These are phyloP conservation scores for Lingula anatina DNA, from an alignment of 2,888 invertebrate species.

Conservation along the genomic window DNA sequence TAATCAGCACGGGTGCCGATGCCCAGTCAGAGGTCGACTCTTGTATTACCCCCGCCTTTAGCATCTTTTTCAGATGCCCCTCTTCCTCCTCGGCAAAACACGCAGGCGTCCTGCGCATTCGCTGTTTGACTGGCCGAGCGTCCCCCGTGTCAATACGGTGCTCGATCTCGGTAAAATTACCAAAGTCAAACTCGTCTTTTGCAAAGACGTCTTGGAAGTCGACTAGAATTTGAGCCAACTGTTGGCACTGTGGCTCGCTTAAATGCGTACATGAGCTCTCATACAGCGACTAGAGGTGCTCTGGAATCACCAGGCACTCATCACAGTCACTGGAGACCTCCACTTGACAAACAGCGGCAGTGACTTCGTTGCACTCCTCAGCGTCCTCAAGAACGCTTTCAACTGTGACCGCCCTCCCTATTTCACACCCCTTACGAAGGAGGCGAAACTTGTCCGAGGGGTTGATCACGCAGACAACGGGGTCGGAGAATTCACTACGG, in stretches of 20 bases:
- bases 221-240: background rate
- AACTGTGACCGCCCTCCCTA: no score
- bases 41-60: constrained; percentile 9
- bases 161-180: constrained; percentile 7
- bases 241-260: no score
- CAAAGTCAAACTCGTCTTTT: constrained; percentile 7
- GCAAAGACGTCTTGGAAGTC: constrained; percentile 10
- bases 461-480: no score
- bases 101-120: constrained; percentile 8
- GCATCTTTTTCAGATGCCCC: constrained; percentile 9
- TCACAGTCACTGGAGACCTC: no score
- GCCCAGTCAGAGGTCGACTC: constrained; percentile 11
- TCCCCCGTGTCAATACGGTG: constrained; percentile 9
- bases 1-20: constrained; percentile 8
- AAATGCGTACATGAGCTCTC: background rate
- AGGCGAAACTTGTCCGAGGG: no score
- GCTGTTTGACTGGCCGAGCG: constrained; percentile 5
- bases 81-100: constrained; percentile 13
- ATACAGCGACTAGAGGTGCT: no score
- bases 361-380: no score
- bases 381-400: no score
- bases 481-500: no score
- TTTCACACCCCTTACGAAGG: no score
- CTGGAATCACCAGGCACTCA: no score
- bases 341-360: no score